Evolutionary conservation across 2,113 vertebrate species (phyloP).

Genomic region (Calonectris borealis): DNA sequence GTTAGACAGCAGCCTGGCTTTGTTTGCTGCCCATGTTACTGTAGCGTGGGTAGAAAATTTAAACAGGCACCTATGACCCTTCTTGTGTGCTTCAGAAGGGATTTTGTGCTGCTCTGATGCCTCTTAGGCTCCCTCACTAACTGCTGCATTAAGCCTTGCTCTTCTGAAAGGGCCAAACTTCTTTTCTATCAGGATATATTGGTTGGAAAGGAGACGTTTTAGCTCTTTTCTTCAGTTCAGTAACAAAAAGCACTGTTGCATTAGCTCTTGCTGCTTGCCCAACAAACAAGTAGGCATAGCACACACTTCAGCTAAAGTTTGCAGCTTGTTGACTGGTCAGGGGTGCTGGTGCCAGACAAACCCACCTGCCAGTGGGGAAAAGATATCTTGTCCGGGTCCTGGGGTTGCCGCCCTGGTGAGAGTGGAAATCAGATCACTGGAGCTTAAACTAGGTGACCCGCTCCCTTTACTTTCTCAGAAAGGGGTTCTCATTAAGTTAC

Average conservation of each 20-base stretch:
- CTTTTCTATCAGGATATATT: neutral
- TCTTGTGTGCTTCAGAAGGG: neutral
- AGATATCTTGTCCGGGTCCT: rapidly evolving
- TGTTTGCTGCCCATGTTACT: neutral
- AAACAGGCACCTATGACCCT: neutral
- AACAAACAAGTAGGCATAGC: neutral
- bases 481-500: neutral
- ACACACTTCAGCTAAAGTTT: neutral
- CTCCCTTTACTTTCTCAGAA: neutral
- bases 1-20: neutral
- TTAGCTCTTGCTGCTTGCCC: neutral
- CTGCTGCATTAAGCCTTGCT: neutral
- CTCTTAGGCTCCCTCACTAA: neutral
- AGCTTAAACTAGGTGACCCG: neutral
- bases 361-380: neutral
- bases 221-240: neutral
- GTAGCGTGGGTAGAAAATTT: neutral
- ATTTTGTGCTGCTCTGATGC: neutral
- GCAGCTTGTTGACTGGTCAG: neutral
- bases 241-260: neutral
- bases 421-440: neutral
- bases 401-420: neutral
- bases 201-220: neutral
- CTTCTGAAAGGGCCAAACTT: neutral
- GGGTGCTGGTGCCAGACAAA: neutral